phyloP scores from a whole-genome alignment of 2,888 invertebrate genomes.

The Rotaria macrura region DNA sequence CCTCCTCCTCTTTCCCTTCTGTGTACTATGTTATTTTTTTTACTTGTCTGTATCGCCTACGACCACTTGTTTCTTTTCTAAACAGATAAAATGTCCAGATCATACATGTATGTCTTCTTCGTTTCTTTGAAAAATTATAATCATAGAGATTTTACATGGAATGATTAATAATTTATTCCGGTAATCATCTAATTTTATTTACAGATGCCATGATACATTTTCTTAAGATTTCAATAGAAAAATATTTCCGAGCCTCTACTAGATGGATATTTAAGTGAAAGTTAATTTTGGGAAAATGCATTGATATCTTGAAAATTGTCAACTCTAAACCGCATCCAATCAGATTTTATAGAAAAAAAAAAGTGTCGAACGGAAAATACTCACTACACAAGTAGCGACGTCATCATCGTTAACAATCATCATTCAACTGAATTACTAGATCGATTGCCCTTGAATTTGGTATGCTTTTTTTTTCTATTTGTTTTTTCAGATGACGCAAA shows the following conservation, averaged over 20 bases:
- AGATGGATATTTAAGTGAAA: neutral
- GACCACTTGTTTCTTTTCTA: neutral
- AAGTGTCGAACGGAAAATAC: neutral
- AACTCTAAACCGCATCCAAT: neutral
- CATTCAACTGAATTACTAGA: neutral
- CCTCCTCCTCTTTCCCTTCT: neutral
- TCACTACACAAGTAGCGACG: neutral
- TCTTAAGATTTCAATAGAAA: neutral
- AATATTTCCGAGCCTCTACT: neutral
- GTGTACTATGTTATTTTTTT: neutral
- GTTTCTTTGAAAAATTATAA: neutral
- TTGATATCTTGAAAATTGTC: neutral
- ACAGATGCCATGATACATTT: neutral
- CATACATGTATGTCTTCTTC: neutral
- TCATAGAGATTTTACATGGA: neutral
- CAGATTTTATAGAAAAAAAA: neutral
- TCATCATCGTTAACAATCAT: neutral
- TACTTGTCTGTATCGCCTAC: neutral
- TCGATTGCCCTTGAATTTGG: neutral
- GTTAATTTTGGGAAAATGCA: neutral
- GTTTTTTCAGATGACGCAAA: conserved; percentile 5
- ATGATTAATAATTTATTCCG: neutral
- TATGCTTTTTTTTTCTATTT: neutral
- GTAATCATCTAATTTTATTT: neutral
- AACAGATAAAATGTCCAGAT: neutral